phyloP scores from a whole-genome alignment of 2,113 vertebrate species.

The Holacanthus passer region DNA sequence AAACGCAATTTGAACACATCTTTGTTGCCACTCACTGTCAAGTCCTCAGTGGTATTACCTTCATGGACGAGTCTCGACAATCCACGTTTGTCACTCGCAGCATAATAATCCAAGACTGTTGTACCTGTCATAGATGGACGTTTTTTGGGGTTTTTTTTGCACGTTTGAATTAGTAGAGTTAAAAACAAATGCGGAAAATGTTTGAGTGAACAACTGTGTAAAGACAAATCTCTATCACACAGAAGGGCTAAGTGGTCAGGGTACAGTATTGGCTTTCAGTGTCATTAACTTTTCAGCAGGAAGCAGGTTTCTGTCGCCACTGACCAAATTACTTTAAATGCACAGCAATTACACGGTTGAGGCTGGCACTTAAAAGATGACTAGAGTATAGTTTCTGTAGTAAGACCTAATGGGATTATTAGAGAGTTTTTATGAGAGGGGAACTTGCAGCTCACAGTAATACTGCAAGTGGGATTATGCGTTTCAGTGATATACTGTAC shows the following conservation, averaged over 20 bases:
- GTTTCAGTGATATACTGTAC: conserved; percentile 67
- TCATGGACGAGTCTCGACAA: conserved; percentile 15
- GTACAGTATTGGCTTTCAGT: conserved; percentile 81
- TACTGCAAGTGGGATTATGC: conserved; percentile 64
- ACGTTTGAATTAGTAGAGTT: neutral
- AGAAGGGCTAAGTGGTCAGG: conserved; percentile 67
- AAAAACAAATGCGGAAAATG: conserved; percentile 36
- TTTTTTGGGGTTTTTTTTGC: conserved; percentile 5
- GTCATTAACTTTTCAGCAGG: conserved; percentile 85
- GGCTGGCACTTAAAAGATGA: conserved; percentile 76
- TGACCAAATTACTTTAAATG: conserved; percentile 86
- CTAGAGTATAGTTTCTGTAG: conserved; percentile 78
- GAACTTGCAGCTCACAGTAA: conserved; percentile 57
- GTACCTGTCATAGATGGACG: conserved; percentile 13
- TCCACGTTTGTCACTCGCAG: conserved; percentile 14
- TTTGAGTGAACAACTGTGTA: conserved; percentile 55
- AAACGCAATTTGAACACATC: conserved; percentile 56
- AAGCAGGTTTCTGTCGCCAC: conserved; percentile 83
- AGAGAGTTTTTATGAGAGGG: conserved; percentile 66
- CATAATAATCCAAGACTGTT: conserved; percentile 6
- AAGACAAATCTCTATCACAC: conserved; percentile 71
- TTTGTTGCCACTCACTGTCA: conserved; percentile 44
- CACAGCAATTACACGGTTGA: conserved; percentile 81
- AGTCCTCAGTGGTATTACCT: conserved; percentile 9
- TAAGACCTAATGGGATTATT: conserved; percentile 83